Conservation (phyloP, 2,113 vertebrate species). For the Notothenia coriiceps region DNA sequence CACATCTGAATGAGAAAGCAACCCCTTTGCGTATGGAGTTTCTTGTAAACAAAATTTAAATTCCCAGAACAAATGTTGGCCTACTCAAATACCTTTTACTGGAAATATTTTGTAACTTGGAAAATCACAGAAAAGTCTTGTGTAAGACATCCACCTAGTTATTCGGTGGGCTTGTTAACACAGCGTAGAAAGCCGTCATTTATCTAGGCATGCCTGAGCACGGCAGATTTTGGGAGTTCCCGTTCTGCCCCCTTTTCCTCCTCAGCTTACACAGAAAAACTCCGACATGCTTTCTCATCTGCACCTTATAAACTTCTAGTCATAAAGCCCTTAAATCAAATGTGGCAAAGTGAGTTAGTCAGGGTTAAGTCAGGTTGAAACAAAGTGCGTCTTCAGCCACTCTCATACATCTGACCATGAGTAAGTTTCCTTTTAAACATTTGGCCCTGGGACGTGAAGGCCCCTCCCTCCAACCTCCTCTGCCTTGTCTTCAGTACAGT, state of each 20-base stretch:
- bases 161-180: conserved; percentile 74
- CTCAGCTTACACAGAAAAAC: conserved; percentile 30
- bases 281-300: conserved; percentile 23
- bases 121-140: conserved; percentile 64
- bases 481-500: conserved; percentile 27
- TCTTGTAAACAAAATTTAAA: conserved; percentile 7
- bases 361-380: conserved; percentile 12
- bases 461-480: conserved; percentile 12
- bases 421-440: conserved; percentile 35
- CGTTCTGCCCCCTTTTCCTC: conserved; percentile 24
- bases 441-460: conserved; percentile 4
- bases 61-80: background rate
- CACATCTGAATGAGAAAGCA: too few relatives aligned
- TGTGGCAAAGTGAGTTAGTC: conserved; percentile 5
- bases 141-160: conserved; percentile 64
- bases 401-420: conserved; percentile 22
- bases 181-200: conserved; percentile 53
- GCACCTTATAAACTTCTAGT: background rate
- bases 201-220: conserved; percentile 69
- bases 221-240: conserved; percentile 58
- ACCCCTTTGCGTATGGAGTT: background rate
- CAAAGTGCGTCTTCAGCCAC: background rate
- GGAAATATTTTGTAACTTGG: conserved; percentile 29
- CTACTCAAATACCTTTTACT: conserved; percentile 14
- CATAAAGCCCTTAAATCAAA: conserved; percentile 9